These are phyloP conservation scores for Paratrypauchen microcephalus DNA, from an alignment of 2,797 vertebrate species.

Conservation along the genomic window DNA sequence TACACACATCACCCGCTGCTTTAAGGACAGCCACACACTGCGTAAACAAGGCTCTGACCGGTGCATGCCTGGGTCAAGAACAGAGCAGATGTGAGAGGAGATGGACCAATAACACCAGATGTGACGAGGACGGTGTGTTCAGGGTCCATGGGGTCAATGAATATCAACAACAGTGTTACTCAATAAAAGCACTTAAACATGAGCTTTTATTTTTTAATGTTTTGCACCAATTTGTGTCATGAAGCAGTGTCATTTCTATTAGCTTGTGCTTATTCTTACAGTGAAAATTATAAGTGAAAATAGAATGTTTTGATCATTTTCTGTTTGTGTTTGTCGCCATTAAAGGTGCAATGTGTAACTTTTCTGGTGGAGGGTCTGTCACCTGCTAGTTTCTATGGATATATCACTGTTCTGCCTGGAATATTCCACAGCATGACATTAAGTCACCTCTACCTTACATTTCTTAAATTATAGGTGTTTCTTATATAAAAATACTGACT, in stretches of 20 bases:
- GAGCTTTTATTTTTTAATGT: background rate
- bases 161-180: conserved; percentile 31
- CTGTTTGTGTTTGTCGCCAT: too few relatives aligned
- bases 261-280: background rate
- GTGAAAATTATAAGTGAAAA: too few relatives aligned
- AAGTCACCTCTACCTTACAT: too few relatives aligned
- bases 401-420: too few relatives aligned
- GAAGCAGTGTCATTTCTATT: background rate
- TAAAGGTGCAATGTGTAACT: too few relatives aligned
- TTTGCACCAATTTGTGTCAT: too few relatives aligned
- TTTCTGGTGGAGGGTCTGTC: too few relatives aligned
- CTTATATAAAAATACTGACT: too few relatives aligned
- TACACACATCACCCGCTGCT: conserved; percentile 50
- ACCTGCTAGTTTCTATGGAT: too few relatives aligned
- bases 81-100: conserved; percentile 16
- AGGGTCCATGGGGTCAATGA: conserved; percentile 18
- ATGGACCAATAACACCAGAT: conserved; percentile 1
- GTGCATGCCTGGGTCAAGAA: conserved; percentile 50
- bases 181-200: background rate
- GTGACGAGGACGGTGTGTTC: conserved; percentile 5
- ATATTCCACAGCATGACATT: too few relatives aligned
- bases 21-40: conserved; percentile 55
- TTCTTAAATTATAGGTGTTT: too few relatives aligned
- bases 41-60: conserved; percentile 59
- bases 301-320: too few relatives aligned